phyloP scores from a whole-genome alignment of 2,888 invertebrate species.

The Electrophaes corylata region DNA sequence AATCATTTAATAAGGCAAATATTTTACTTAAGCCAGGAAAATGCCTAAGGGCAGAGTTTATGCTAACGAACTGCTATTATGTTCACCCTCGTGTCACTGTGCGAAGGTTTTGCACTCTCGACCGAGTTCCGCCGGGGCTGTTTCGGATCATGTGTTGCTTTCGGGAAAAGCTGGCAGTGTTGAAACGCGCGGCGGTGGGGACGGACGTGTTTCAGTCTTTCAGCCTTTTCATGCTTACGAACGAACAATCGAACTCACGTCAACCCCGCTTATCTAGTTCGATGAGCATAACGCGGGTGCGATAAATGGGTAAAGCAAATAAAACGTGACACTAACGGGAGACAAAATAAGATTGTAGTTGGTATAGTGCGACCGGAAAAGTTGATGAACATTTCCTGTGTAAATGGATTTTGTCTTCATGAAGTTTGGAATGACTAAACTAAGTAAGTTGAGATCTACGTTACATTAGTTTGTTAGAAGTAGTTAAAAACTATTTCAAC shows the following conservation, averaged over 20 bases:
- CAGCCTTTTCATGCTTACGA: slow-evolving; percentile 28
- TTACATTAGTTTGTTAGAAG: too few species aligned
- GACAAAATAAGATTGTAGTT: slow-evolving; percentile 33
- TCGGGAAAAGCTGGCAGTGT: slow-evolving; percentile 64
- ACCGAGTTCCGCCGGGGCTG: slow-evolving; percentile 77
- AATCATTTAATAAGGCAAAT: slow-evolving; percentile 73
- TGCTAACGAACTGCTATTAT: slow-evolving; percentile 82
- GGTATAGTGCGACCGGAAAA: slow-evolving; percentile 46
- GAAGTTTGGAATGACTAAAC: slow-evolving; percentile 75
- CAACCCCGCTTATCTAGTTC: slow-evolving; percentile 52
- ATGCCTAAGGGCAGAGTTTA: slow-evolving; percentile 61
- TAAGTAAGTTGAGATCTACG: slow-evolving; percentile 63
- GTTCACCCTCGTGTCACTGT: slow-evolving; percentile 78
- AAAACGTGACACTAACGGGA: slow-evolving; percentile 47
- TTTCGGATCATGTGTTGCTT: slow-evolving; percentile 79
- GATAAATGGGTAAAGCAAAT: slow-evolving; percentile 49
- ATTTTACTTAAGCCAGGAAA: slow-evolving; percentile 67
- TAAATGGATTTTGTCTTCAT: slow-evolving; percentile 67
- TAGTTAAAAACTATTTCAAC: not conserved
- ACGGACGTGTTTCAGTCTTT: slow-evolving; percentile 49
- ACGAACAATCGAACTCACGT: slow-evolving; percentile 41
- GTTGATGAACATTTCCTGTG: slow-evolving; percentile 45
- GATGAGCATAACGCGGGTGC: slow-evolving; percentile 56
- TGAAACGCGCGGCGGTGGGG: slow-evolving; percentile 55
- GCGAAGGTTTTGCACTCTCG: slow-evolving; percentile 82